A percentile compares a stretch with the other conserved stretches of the same genome.
Conservation (phyloP, 2,797 vertebrate genomes). For the Ispidina picta region DNA sequence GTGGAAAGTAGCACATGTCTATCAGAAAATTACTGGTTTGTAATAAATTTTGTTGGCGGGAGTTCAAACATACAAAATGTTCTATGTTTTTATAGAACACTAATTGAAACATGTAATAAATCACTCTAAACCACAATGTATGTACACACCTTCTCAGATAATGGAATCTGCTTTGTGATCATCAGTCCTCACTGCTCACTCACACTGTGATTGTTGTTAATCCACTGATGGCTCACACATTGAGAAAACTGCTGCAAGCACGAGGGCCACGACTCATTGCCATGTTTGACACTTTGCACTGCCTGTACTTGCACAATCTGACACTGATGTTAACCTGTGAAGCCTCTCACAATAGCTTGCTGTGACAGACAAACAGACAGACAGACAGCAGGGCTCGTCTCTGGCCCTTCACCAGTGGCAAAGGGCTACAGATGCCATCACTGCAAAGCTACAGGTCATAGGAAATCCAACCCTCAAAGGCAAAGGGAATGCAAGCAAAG, state of each 20-base stretch:
- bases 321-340: background rate
- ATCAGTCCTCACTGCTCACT: conserved; percentile 18
- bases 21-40: conserved; percentile 68
- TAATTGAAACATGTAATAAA: conserved; percentile 62
- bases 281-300: background rate
- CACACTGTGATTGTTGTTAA: background rate
- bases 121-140: conserved; percentile 31
- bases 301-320: no score
- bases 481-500: background rate
- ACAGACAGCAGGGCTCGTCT: background rate
- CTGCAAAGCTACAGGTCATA: background rate
- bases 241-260: background rate
- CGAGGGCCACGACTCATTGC: background rate
- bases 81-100: conserved; percentile 44
- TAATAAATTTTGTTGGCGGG: conserved; percentile 69
- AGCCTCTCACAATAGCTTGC: background rate
- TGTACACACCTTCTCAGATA: conserved; percentile 19
- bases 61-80: conserved; percentile 51
- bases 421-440: background rate
- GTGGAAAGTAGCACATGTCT: conserved; percentile 58
- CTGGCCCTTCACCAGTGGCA: background rate
- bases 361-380: background rate
- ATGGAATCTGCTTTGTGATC: conserved; percentile 40
- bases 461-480: background rate
- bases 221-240: background rate